Evolutionary conservation across 1,140 invertebrate species (phyloP), one percentile per base, ranked within the genome.

Genomic region (Trachymyrmex septentrionalis): DNA sequence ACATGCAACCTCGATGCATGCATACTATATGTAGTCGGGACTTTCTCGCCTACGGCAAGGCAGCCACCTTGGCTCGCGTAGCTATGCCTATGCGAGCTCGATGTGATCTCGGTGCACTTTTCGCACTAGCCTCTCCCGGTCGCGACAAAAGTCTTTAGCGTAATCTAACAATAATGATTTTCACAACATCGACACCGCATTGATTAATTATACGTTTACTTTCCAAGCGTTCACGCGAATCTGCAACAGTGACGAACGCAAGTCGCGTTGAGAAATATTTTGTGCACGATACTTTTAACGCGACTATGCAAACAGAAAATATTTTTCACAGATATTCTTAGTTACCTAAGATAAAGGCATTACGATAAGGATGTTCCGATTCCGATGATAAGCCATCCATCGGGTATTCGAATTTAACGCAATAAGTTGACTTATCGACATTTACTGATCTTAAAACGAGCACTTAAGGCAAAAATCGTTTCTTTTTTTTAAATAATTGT

Each of bases 31-130:
- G 71, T 57, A 59, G 66, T 34, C 44, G 5, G 44, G 72, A 55
- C 92, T 93, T 93, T 93, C 93, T 93, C 91, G 93, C 92, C 92
- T 72, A 78, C 91, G 93, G 93, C 93, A 93, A 93, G 92, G 92
- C 88, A 93, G 78, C 88, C 69, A 55, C 84, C 84, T 81, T 73
- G 72, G 59, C 30, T 34, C 7, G 30, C 63, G 66, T 81, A 30
- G 72, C 21, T 77, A 61, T 27, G n/a, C 55, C 53, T 87, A 84
- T 87, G 64, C 75, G 50, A 57, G 16, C 53, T 27, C 53, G 14
- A 5, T 44, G 30, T 9, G 38, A 78, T 78, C 59, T n/a, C 27
- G 9, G 38, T 44, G 24, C 16, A n/a, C 21, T 67, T 67, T 55
- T 80, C 44, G 44, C 59, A 48, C 9, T 14, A 4, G 19, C 14